phyloP scores from a whole-genome alignment of 1,140 invertebrate genomes.

The Coenobita brevimanus region DNA sequence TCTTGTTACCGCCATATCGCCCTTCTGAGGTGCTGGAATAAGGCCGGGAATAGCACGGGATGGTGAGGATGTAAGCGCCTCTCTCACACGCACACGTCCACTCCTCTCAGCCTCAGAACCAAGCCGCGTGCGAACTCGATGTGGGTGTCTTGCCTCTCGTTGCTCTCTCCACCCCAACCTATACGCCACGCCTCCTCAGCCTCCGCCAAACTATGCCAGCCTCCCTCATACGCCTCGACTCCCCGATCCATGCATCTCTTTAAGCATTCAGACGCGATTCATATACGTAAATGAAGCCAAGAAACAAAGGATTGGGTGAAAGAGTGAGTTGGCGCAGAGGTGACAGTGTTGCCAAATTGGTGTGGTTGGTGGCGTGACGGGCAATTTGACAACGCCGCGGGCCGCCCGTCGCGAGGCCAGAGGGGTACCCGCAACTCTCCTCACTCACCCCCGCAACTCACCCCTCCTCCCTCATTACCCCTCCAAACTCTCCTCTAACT shows the following conservation, averaged over 20 bases:
- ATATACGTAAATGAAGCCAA: conserved; percentile 37
- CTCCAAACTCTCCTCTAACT: not conserved
- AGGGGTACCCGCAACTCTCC: conserved; percentile 53
- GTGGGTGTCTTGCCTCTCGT: conserved; percentile 58
- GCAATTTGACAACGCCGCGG: conserved; percentile 68
- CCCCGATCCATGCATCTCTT: not conserved
- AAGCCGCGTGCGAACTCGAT: conserved; percentile 57
- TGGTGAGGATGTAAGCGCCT: conserved; percentile 43
- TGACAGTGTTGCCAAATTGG: conserved; percentile 68
- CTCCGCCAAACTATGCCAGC: not conserved
- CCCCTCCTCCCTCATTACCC: not conserved
- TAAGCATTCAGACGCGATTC: not conserved
- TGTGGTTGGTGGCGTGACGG: conserved; percentile 56
- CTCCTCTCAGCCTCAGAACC: conserved; percentile 64
- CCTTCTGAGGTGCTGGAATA: conserved; percentile 43
- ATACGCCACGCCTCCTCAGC: conserved; percentile 9
- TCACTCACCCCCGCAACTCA: not conserved
- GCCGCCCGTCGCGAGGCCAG: conserved; percentile 62
- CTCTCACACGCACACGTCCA: conserved; percentile 47
- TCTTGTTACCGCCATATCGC: conserved; percentile 17
- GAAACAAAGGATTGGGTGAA: conserved; percentile 57
- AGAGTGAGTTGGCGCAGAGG: conserved; percentile 60
- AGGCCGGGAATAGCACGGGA: conserved; percentile 50
- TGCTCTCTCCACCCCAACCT: not conserved
- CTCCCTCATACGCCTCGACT: not conserved